phyloP scores from a whole-genome alignment of 2,113 vertebrate genomes.

The Clarias batrachus region DNA sequence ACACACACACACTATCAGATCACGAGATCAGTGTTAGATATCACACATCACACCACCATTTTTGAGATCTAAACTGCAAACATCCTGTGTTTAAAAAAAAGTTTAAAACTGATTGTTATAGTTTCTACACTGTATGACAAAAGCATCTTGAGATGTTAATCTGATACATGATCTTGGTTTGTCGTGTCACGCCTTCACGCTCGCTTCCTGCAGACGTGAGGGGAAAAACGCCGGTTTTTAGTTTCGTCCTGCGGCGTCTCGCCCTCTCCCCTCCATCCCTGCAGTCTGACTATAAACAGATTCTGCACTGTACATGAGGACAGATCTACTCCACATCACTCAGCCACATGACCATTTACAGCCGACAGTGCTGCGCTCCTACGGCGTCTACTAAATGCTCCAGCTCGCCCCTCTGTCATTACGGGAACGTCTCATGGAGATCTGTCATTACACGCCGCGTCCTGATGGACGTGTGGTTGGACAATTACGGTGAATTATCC shows the following conservation, averaged over 20 bases:
- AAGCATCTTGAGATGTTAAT: no score
- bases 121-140: no score
- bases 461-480: neutral
- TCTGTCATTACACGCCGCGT: slow-evolving; percentile 15
- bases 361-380: neutral
- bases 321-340: no score
- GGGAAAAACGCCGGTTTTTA: neutral
- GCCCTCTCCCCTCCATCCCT: neutral
- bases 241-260: neutral
- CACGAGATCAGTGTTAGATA: no score
- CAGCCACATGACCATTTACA: no score
- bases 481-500: slow-evolving; percentile 39
- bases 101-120: no score
- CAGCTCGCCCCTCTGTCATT: neutral
- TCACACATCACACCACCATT: no score
- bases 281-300: neutral
- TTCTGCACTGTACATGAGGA: no score
- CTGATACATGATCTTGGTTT: neutral
- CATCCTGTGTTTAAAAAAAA: no score
- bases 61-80: no score
- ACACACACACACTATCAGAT: no score
- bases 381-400: neutral
- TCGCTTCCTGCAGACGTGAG: neutral
- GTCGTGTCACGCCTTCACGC: no score
- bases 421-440: slow-evolving; percentile 20